Evolutionary conservation across 2,888 invertebrate species (phyloP).

Genomic region (Sinodicranocentrus sp.): DNA sequence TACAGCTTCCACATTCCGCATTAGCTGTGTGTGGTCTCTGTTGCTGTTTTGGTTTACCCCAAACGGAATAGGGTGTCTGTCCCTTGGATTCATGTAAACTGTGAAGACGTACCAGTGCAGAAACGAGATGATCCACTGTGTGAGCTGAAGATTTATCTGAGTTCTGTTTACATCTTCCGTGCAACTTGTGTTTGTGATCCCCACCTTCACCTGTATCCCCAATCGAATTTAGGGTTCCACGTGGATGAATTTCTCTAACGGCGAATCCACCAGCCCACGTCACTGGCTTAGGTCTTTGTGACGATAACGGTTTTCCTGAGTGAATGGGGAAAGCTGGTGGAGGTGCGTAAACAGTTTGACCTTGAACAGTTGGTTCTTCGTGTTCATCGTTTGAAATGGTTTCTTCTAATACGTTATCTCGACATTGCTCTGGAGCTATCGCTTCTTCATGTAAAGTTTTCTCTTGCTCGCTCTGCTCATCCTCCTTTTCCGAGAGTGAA

Average conservation of each 20-base stretch:
- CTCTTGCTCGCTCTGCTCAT: too few relatives aligned
- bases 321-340: not conserved
- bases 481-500: not conserved
- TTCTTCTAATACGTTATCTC: too few relatives aligned
- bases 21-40: conserved; percentile 10
- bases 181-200: not conserved
- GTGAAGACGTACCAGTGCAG: conserved; percentile 31
- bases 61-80: not conserved
- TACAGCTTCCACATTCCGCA: conserved; percentile 5
- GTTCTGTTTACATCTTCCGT: not conserved
- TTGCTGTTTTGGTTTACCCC: not conserved
- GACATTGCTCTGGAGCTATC: too few relatives aligned
- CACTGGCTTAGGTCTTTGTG: conserved; percentile 36
- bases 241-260: too few relatives aligned
- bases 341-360: too few relatives aligned
- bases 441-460: too few relatives aligned
- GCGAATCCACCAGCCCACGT: too few relatives aligned
- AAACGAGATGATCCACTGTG: conserved; percentile 13
- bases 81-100: conserved; percentile 1
- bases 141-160: not conserved
- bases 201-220: conserved; percentile 21
- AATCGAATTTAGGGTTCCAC: too few relatives aligned
- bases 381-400: too few relatives aligned
- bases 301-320: not conserved
- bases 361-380: too few relatives aligned